Evolutionary conservation across 2,797 vertebrate genomes (phyloP).

Genomic region (Sebastes minor): DNA sequence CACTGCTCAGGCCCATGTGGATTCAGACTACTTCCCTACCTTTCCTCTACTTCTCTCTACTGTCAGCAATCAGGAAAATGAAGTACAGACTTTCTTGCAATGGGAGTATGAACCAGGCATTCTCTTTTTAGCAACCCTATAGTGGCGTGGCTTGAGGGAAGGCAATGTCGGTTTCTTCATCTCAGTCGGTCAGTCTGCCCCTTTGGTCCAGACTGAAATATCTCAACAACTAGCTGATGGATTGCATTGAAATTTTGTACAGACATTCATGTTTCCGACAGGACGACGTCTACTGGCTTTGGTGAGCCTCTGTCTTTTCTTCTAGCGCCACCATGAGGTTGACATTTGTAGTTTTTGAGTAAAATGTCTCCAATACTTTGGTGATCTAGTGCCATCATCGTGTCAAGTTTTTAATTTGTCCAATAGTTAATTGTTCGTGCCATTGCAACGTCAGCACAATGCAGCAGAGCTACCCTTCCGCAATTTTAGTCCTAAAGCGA

Average conservation of each 20-base stretch:
- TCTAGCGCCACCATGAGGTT: background rate
- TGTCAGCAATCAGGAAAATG: slow-evolving; percentile 25
- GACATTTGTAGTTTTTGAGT: background rate
- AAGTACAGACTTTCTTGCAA: background rate
- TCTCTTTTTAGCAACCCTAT: background rate
- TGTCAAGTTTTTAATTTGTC: background rate
- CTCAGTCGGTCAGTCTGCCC: background rate
- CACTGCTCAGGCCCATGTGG: background rate
- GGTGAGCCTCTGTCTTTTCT: background rate
- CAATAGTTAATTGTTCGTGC: background rate
- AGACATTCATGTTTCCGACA: background rate
- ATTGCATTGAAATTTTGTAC: background rate
- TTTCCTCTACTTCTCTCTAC: background rate
- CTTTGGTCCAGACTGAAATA: background rate
- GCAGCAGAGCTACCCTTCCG: too few relatives aligned
- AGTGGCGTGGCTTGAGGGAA: background rate
- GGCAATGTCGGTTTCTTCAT: background rate
- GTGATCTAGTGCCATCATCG: background rate
- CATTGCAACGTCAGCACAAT: too few relatives aligned
- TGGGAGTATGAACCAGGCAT: background rate
- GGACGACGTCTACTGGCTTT: background rate
- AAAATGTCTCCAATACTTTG: background rate
- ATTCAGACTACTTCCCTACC: slow-evolving; percentile 11
- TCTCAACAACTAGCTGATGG: background rate
- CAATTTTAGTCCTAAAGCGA: too few relatives aligned